These are phyloP conservation scores for Cherax destructor DNA, from an alignment of 1,140 invertebrate species.

Conservation along the genomic window DNA sequence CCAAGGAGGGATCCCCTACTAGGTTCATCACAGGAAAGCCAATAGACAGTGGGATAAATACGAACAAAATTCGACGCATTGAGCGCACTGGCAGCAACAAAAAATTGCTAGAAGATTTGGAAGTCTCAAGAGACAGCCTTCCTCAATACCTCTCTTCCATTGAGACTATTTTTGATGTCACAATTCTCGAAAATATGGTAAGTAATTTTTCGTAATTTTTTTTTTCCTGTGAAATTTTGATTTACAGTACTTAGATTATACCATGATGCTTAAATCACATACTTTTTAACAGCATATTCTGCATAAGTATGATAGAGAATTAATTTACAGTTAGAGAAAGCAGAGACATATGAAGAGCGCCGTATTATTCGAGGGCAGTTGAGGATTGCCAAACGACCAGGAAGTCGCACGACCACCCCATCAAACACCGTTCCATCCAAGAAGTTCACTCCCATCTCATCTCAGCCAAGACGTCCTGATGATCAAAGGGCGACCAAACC, in stretches of 20 bases:
- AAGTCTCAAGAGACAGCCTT: conserved; percentile 45
- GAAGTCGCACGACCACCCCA: conserved; percentile 17
- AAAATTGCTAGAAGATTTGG: conserved; percentile 69
- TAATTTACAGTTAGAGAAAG: conserved; percentile 81
- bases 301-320: background rate
- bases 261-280: background rate
- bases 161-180: conserved; percentile 67
- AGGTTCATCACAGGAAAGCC: conserved; percentile 68
- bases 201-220: background rate
- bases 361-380: conserved; percentile 85
- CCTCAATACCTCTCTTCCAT: conserved; percentile 57
- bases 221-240: background rate
- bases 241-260: background rate
- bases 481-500: background rate
- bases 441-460: background rate
- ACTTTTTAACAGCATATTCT: background rate
- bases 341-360: conserved; percentile 84
- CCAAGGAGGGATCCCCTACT: conserved; percentile 61
- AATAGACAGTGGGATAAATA: conserved; percentile 67
- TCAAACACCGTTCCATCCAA: conserved; percentile 29
- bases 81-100: conserved; percentile 66
- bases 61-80: conserved; percentile 62
- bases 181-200: conserved; percentile 69
- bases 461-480: background rate
- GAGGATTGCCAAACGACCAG: conserved; percentile 77